Percentiles rank a stretch among this genome's conserved stretches.
Evolutionary conservation across 92 coral and sea anemone species (phyloP).

Genomic region (Montipora capitata): DNA sequence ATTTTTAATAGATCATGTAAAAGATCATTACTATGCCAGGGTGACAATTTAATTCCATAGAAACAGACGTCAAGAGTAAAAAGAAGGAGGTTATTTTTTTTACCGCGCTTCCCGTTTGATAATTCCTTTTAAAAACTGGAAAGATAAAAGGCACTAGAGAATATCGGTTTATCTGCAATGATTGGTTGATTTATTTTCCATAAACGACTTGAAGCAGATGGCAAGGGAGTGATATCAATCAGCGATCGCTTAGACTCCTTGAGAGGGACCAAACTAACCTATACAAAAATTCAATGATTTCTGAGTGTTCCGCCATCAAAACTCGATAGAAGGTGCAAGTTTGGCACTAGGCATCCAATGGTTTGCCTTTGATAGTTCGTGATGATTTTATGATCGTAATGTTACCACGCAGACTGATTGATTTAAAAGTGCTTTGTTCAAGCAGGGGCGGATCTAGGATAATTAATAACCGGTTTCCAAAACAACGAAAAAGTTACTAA

Average conservation of each 20-base stretch:
- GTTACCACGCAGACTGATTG: too few relatives aligned
- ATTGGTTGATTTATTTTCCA: not conserved
- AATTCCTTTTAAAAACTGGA: not conserved
- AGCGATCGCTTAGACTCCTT: not conserved
- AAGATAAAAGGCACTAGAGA: constrained; percentile 6
- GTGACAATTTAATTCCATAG: not conserved
- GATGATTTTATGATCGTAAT: too few relatives aligned
- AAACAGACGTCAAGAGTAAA: not conserved
- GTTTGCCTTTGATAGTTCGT: too few relatives aligned
- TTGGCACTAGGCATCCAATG: too few relatives aligned
- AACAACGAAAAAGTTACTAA: too few relatives aligned
- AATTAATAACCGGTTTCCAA: too few relatives aligned
- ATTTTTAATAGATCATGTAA: not conserved
- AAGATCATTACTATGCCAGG: not conserved
- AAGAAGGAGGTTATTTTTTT: not conserved
- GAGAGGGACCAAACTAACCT: not conserved
- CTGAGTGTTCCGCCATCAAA: not conserved
- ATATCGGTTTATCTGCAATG: not conserved
- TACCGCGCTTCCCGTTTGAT: not conserved
- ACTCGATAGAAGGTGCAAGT: too few relatives aligned
- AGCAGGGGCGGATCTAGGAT: too few relatives aligned
- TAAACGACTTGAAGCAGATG: constrained; percentile 19
- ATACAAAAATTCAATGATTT: constrained; percentile 3
- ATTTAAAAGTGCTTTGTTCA: too few relatives aligned
- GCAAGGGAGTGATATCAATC: constrained; percentile 14